Evolutionary conservation across 2,797 vertebrate genomes (phyloP).

Genomic region (Gymnopithys bicolor): DNA sequence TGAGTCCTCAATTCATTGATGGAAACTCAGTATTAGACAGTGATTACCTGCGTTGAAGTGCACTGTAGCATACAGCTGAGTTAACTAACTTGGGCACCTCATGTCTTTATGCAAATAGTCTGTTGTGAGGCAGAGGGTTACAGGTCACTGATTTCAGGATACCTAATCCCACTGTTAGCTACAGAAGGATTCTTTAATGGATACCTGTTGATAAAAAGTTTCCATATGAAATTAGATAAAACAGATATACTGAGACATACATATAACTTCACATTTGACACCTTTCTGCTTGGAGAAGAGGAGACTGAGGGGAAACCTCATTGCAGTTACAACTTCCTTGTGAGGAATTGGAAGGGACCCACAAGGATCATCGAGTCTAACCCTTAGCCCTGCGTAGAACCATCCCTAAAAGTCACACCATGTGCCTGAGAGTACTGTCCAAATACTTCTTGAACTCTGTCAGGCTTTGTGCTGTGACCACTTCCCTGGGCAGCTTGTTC

Average conservation of each 20-base stretch:
- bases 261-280: background rate
- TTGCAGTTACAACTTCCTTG: background rate
- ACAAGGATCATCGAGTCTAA: background rate
- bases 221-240: background rate
- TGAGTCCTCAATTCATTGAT: background rate
- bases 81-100: background rate
- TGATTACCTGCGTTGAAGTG: background rate
- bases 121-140: background rate
- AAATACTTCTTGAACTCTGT: background rate
- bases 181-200: background rate
- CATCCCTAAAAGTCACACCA: background rate
- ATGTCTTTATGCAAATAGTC: background rate
- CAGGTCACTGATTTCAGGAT: background rate
- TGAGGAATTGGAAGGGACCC: background rate
- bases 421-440: background rate
- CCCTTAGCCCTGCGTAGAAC: background rate
- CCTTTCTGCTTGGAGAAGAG: background rate
- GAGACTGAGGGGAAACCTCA: background rate
- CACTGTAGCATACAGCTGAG: background rate
- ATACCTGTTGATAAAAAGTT: background rate
- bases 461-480: background rate
- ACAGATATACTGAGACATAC: rapidly evolving
- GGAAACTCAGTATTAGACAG: background rate
- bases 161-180: background rate
- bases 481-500: background rate